phyloP scores from a whole-genome alignment of 2,797 vertebrate species.

The Chanos chanos region DNA sequence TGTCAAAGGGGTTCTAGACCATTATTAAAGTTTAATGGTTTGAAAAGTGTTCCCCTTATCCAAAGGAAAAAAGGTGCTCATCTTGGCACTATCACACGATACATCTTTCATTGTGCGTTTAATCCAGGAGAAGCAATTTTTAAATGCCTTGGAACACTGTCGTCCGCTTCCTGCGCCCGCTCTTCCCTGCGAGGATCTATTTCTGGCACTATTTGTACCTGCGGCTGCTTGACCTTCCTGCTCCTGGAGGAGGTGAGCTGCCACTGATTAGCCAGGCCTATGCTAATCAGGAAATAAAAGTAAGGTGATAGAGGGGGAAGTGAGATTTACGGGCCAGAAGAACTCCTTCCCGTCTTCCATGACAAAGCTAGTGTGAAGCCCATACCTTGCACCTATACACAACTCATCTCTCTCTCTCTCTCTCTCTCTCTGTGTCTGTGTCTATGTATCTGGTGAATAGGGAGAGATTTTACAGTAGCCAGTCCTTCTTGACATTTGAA shows the following conservation, averaged over 20 bases:
- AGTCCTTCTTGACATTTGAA: no score
- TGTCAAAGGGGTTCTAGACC: slow-evolving; percentile 43
- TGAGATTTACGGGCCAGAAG: background rate
- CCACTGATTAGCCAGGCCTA: slow-evolving; percentile 2
- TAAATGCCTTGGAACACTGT: slow-evolving; percentile 42
- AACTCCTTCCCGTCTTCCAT: background rate
- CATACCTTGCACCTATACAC: no score
- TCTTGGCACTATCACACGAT: slow-evolving; percentile 52
- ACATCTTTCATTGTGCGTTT: slow-evolving; percentile 58
- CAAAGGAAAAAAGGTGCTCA: slow-evolving; percentile 54
- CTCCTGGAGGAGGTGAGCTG: slow-evolving; percentile 2
- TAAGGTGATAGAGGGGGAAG: slow-evolving; percentile 2
- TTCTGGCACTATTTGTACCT: no score
- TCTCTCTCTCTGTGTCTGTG: no score
- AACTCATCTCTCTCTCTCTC: no score
- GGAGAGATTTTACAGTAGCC: no score
- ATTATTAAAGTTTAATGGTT: slow-evolving; percentile 72
- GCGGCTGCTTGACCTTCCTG: background rate
- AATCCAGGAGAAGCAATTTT: slow-evolving; percentile 51
- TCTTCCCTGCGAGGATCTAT: no score
- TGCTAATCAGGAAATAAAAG: slow-evolving; percentile 9
- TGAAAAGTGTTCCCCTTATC: slow-evolving; percentile 61
- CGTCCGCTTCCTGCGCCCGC: no score
- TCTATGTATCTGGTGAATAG: no score
- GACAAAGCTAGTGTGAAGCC: background rate